Base-by-base conservation (phyloP, 2,113 vertebrate genomes). In the Kryptolebias marmoratus region DNA sequence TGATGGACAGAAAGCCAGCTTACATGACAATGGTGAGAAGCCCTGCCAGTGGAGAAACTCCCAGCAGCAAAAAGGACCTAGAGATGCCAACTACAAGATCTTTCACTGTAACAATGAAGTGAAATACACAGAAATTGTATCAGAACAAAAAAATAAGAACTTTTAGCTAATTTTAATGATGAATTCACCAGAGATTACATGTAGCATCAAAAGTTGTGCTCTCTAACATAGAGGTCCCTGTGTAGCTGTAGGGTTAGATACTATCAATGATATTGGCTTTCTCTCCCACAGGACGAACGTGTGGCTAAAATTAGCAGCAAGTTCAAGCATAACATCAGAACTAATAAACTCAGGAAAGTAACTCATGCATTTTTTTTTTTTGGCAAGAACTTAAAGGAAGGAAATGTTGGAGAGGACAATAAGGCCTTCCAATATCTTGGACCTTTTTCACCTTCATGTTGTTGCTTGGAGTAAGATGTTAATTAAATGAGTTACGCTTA, bases 71-170 rank as follows among this genome's bases (percentile, higher is more conserved):
- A 88, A 81, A 75, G 81, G 81, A 85, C 80, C 82, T 85, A 71
- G 70, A 87, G 82, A 81, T 84, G 70, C 81, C 79, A 81, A 76
- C 85, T 87, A 79, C 87, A 84, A 83, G 79, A 86, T 86, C 65
- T 77, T 86, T 85, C 73, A 81, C 66, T 73, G 67, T 74, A 81
- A 74, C 61, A 57, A 58, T 68, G 69, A 85, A 75, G 53, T 59
- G 80, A 81, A 87, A 83, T 61, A 67, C 71, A 27, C 22, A 78
- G 72, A 53, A 65, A 32, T 58, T 84, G 61, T 83, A 80, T 80
- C 77, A 79, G 77, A 77, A 81, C 85, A 69, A 85, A 52, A 78
- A 83, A 83, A 82, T 63, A 2, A 79, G 68, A 42, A 71, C 66
- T 68, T 85, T 74, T 65, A 36, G 10, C 68, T 49, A 3, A 36